Evolutionary conservation across 2,797 vertebrate genomes (phyloP).

Genomic region (Melanotaenia maccullochi): DNA sequence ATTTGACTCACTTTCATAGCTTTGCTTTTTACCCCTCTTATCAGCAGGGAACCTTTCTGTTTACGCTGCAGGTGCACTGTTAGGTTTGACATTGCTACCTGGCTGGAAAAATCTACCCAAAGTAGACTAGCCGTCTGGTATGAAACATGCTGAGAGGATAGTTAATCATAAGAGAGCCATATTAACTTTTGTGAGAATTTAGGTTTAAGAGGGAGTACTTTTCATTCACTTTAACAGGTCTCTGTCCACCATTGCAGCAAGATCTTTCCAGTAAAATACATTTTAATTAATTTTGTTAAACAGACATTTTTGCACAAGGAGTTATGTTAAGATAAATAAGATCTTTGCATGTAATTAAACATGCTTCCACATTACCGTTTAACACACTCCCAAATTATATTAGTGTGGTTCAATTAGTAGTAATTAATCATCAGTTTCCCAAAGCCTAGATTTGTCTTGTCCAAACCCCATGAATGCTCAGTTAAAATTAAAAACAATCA

Average conservation of each 20-base stretch:
- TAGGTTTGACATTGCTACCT: slow-evolving; percentile 54
- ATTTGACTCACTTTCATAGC: slow-evolving; percentile 68
- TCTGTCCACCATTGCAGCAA: background rate
- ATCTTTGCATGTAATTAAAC: too few species aligned
- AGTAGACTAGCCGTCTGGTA: background rate
- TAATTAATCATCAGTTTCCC: background rate
- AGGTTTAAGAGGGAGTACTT: background rate
- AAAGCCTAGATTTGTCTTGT: background rate
- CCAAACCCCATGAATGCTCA: background rate
- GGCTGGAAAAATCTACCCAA: slow-evolving; percentile 29
- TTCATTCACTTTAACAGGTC: background rate
- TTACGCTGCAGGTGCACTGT: slow-evolving; percentile 44
- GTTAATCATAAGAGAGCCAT: background rate
- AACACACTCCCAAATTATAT: background rate
- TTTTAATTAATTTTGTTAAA: too few species aligned
- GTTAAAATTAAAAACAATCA: background rate
- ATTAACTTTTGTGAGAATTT: background rate
- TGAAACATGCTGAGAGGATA: background rate
- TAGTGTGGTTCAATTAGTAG: background rate
- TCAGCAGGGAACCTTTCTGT: slow-evolving; percentile 53
- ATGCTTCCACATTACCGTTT: too few species aligned
- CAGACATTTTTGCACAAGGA: too few species aligned
- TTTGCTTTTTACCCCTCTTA: slow-evolving; percentile 48
- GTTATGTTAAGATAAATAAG: too few species aligned
- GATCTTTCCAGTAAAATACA: too few species aligned